Conservation (phyloP, 2,888 invertebrate genomes). For the Amblyteles armatorius region DNA sequence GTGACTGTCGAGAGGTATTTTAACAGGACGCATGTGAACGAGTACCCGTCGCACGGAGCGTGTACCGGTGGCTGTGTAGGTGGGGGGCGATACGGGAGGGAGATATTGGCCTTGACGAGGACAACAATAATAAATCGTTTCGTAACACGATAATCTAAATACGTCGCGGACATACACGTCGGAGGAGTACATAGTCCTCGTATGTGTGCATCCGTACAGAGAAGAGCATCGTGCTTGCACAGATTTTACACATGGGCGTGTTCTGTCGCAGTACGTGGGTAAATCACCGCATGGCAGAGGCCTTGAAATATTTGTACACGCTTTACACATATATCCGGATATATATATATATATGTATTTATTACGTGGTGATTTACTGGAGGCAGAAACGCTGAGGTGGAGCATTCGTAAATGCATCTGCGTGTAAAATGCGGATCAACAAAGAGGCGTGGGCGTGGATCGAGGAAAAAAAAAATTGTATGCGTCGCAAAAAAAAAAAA, state of each 20-base stretch:
- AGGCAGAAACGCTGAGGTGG: not conserved
- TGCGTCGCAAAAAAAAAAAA: too few relatives aligned
- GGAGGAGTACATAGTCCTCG: conserved; percentile 8
- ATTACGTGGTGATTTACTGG: not conserved
- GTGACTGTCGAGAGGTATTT: not conserved
- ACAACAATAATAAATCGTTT: conserved; percentile 76
- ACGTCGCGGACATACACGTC: conserved; percentile 24
- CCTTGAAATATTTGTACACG: conserved; percentile 35
- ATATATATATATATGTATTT: not conserved
- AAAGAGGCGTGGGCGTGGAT: conserved; percentile 1
- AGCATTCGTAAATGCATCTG: not conserved
- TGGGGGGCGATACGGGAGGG: conserved; percentile 29
- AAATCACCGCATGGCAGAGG: conserved; percentile 29
- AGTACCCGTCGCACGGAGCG: not conserved
- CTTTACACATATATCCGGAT: not conserved
- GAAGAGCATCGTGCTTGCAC: not conserved
- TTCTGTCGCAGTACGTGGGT: conserved; percentile 4
- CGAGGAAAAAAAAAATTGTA: not conserved
- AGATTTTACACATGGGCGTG: conserved; percentile 4
- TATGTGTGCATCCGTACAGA: conserved; percentile 1
- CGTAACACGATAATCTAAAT: conserved; percentile 72
- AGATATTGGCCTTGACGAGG: conserved; percentile 70
- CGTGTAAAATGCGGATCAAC: conserved; percentile 22
- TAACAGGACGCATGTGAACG: not conserved
- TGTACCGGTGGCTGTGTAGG: conserved; percentile 19